Evolutionary conservation across 2,888 invertebrate genomes (phyloP), one percentile per base, ranked within the genome.

Genomic region (Punctoribates punctum): DNA sequence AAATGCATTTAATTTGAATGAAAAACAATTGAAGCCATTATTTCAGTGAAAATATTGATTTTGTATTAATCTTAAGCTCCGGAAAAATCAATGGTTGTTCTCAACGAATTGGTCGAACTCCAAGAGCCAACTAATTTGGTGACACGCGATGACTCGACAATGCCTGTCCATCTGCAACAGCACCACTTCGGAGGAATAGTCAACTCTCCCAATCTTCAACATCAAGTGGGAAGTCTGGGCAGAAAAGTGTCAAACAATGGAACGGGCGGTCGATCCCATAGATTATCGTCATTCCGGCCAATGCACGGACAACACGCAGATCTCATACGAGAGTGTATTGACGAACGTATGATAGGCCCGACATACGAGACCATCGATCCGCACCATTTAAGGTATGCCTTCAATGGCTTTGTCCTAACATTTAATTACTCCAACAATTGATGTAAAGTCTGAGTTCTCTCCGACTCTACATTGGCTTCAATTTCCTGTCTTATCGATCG

Each of bases 361-460:
- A 76, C 76, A 46, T 76, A 76, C 34, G 76, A 76, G 27, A 60
- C 76, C 13, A 76, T 76, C 38, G 76, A 76, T 74, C 72, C 70
- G 5, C 62, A 73, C 23, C 46, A 76, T 57, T 67, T 76, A 62
- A 76, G 54, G 57, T 54, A 74, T 29, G 13, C 13, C 4, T 11
- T 9, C 15, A 3, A 3, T 62, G n/a, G 4, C 8, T 9, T 57
- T 25, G 20, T 23, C 23, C 23, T 57, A 20, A 29, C 27, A 62
- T 62, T 62, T 62, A 62, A 62, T 62, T 62, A 62, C 62, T n/a
- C 20, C 11, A 17, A 67, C 34, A 34, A 34, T 34, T 34, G 34
- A 27, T 17, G n/a, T 65, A 27, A 67, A 34, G 27, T 29, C 13
- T 15, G 27, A n/a, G n/a, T 34, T 11, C 6, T 11, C 13, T 34